A percentile compares a stretch with the other conserved stretches of the same genome.
Evolutionary conservation across 1,140 invertebrate genomes (phyloP).

Genomic region (Lasioglossum baleicum): DNA sequence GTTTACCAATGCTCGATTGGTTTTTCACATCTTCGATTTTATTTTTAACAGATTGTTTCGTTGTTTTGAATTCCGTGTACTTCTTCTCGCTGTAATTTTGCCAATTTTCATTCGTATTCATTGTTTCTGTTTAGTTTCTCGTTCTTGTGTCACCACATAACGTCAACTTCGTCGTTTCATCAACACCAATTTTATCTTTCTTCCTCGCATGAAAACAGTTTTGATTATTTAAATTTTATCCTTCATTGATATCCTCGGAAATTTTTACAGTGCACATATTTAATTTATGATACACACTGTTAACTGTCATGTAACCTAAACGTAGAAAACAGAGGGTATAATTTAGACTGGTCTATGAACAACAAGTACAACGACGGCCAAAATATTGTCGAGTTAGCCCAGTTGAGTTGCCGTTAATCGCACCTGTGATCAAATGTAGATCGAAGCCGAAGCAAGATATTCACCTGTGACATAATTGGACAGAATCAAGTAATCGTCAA

Average conservation of each 20-base stretch:
- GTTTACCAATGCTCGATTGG: not conserved
- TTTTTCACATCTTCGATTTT: conserved; percentile 25
- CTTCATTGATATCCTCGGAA: not conserved
- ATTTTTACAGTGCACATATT: not conserved
- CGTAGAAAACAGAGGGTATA: not conserved
- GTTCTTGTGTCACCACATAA: conserved; percentile 5
- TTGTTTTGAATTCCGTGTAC: not conserved
- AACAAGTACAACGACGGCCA: not conserved
- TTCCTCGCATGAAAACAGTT: not conserved
- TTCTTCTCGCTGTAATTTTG: conserved; percentile 15
- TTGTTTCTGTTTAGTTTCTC: conserved; percentile 5
- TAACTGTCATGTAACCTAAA: not conserved
- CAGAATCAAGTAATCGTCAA: no score
- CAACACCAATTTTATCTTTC: not conserved
- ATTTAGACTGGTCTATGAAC: not conserved
- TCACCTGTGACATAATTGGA: no score
- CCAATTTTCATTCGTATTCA: conserved; percentile 18
- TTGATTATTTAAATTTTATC: not conserved
- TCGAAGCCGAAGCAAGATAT: no score
- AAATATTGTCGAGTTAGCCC: no score
- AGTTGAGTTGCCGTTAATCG: no score
- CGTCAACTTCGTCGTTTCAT: conserved; percentile 5
- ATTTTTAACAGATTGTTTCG: not conserved
- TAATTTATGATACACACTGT: not conserved
- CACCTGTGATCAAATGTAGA: no score